Conservation (phyloP, 2,888 invertebrate genomes). For the Mimumesa dahlbomi region DNA sequence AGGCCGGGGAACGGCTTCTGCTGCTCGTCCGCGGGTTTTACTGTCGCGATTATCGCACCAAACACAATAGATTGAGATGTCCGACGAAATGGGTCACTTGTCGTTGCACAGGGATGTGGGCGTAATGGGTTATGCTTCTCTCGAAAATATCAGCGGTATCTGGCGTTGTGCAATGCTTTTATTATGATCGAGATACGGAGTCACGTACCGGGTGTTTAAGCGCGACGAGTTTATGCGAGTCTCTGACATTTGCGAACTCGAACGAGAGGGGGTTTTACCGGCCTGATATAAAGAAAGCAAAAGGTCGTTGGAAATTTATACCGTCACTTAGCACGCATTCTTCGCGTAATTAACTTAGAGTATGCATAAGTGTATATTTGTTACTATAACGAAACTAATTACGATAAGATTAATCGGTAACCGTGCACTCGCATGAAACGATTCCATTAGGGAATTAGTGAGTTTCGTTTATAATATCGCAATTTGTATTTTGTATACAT, state of each 20-base stretch:
- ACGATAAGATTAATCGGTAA: no score
- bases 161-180: constrained; percentile 43
- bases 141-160: constrained; percentile 54
- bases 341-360: no score
- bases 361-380: no score
- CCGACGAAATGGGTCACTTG: constrained; percentile 47
- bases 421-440: no score
- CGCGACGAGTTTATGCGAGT: not conserved
- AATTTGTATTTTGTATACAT: no score
- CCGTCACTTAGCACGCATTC: no score
- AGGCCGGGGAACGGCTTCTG: constrained; percentile 11
- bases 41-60: constrained; percentile 2
- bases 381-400: no score
- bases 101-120: constrained; percentile 38
- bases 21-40: not conserved
- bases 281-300: no score
- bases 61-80: constrained; percentile 44
- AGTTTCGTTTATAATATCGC: no score
- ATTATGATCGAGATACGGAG: constrained; percentile 34
- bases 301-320: no score
- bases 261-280: not conserved
- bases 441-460: no score
- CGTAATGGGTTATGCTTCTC: constrained; percentile 52
- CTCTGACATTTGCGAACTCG: not conserved
- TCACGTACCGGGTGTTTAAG: constrained; percentile 9